A percentile compares a stretch with the other conserved stretches of the same genome.
phyloP scores from a whole-genome alignment of 2,797 vertebrate genomes.

The Protosalanx chinensis region DNA sequence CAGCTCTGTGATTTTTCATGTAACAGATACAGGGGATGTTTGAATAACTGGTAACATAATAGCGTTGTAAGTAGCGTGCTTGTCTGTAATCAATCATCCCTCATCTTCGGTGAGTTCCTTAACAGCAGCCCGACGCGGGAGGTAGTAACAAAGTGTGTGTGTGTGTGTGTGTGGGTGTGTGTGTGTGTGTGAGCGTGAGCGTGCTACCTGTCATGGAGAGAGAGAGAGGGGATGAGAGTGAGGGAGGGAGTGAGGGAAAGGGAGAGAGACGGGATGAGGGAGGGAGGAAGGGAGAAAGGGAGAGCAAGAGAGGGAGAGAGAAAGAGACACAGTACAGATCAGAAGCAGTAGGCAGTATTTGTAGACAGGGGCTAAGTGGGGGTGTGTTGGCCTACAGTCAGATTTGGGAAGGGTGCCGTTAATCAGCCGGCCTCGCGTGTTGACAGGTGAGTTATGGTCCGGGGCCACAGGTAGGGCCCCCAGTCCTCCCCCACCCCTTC shows the following conservation, averaged over 20 bases:
- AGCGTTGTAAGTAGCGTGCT: background rate
- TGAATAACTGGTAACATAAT: constrained; percentile 3
- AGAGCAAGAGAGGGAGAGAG: background rate
- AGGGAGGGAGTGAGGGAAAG: constrained; percentile 5
- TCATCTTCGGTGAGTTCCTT: background rate
- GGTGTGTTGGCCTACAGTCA: constrained; percentile 56
- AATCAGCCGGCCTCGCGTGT: constrained; percentile 55
- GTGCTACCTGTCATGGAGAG: background rate
- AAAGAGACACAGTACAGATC: background rate
- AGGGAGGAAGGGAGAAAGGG: constrained; percentile 25
- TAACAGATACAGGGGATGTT: background rate
- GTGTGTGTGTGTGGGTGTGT: background rate
- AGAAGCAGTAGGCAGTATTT: constrained; percentile 1
- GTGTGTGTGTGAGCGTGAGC: too few relatives aligned
- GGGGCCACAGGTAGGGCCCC: constrained; percentile 56
- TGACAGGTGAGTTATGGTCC: constrained; percentile 69
- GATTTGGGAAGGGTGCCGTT: constrained; percentile 58
- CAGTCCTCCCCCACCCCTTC: constrained; percentile 3
- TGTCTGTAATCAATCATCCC: background rate
- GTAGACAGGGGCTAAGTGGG: constrained; percentile 63
- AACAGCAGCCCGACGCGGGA: background rate
- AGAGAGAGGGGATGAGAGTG: background rate
- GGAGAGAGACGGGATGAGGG: constrained; percentile 9
- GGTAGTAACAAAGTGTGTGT: background rate
- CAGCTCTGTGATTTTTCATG: background rate